A percentile compares a stretch with the other conserved stretches of the same genome.
These are phyloP conservation scores for Anthopleura sola DNA, from an alignment of 64 coral and sea anemone species.

Conservation along the genomic window DNA sequence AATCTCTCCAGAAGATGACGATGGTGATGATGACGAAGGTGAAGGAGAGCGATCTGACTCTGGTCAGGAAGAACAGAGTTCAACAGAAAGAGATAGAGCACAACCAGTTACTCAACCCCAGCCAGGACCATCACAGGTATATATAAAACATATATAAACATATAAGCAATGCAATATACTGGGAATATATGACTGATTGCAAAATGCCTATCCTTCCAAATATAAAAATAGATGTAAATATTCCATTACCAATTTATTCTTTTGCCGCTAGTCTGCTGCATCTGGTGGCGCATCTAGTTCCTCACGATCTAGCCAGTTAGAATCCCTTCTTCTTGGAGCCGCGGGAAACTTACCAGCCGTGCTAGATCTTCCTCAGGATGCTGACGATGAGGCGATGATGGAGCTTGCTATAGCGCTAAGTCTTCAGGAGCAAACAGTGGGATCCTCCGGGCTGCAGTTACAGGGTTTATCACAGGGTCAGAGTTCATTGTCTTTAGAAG, in stretches of 20 bases:
- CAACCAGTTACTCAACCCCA: not conserved
- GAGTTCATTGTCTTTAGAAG: slow-evolving; percentile 28
- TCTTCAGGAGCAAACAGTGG: slow-evolving; percentile 81
- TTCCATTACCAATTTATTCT: not conserved
- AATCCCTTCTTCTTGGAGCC: slow-evolving; percentile 75
- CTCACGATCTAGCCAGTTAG: slow-evolving; percentile 73
- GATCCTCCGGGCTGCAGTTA: slow-evolving; percentile 43
- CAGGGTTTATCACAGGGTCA: slow-evolving; percentile 10
- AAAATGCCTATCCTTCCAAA: too few species aligned
- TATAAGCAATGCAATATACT: not conserved
- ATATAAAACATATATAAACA: not conserved
- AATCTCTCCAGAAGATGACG: slow-evolving; percentile 70
- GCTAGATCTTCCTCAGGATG: slow-evolving; percentile 91
- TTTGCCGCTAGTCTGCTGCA: slow-evolving; percentile 6
- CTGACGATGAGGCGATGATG: slow-evolving; percentile 99
- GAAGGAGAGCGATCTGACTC: slow-evolving; percentile 29
- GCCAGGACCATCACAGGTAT: not conserved
- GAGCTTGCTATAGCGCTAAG: slow-evolving; percentile 96
- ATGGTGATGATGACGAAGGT: slow-evolving; percentile 61
- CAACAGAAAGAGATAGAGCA: slow-evolving; percentile 12
- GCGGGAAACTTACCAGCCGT: slow-evolving; percentile 75
- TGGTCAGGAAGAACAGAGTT: slow-evolving; percentile 19
- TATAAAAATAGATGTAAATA: not conserved
- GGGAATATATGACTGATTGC: not conserved
- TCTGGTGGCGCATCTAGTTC: not conserved